Conservation (phyloP, 2,113 vertebrate genomes). For the Chascanopsetta lugubris region DNA sequence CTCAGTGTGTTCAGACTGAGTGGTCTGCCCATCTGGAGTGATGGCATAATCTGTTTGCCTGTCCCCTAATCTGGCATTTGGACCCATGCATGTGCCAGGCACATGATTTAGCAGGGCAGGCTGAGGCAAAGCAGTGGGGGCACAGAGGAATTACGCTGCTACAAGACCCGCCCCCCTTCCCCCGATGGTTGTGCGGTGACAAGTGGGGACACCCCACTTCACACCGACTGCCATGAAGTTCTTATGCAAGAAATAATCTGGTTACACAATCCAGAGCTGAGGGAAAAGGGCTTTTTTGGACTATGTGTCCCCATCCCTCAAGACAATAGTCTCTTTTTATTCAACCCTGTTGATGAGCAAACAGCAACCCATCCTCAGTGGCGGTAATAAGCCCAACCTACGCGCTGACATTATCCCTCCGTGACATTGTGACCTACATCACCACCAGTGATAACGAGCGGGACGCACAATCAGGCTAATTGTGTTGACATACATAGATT, state of each 20-base stretch:
- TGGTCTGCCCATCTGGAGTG: conserved; percentile 60
- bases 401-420: conserved; percentile 4
- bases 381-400: conserved; percentile 3
- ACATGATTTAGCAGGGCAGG: conserved; percentile 33
- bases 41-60: conserved; percentile 61
- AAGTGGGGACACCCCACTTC: conserved; percentile 20
- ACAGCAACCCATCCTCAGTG: not conserved
- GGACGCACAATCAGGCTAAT: conserved; percentile 34
- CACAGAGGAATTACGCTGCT: conserved; percentile 33
- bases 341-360: not conserved
- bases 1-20: conserved; percentile 44
- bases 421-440: conserved; percentile 13
- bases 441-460: conserved; percentile 10
- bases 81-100: conserved; percentile 38
- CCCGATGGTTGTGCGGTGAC: conserved; percentile 14
- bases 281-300: conserved; percentile 10
- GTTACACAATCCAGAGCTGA: conserved; percentile 53
- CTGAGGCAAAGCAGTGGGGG: conserved; percentile 14
- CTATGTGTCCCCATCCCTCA: conserved; percentile 3
- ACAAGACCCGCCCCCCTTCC: conserved; percentile 14
- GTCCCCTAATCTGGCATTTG: conserved; percentile 62
- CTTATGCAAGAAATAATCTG: conserved; percentile 67
- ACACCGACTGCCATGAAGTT: conserved; percentile 9
- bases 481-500: conserved; percentile 36
- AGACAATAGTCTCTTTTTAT: too few species aligned